phyloP scores from a whole-genome alignment of 1,140 invertebrate species.

The Drosophila bocki region DNA sequence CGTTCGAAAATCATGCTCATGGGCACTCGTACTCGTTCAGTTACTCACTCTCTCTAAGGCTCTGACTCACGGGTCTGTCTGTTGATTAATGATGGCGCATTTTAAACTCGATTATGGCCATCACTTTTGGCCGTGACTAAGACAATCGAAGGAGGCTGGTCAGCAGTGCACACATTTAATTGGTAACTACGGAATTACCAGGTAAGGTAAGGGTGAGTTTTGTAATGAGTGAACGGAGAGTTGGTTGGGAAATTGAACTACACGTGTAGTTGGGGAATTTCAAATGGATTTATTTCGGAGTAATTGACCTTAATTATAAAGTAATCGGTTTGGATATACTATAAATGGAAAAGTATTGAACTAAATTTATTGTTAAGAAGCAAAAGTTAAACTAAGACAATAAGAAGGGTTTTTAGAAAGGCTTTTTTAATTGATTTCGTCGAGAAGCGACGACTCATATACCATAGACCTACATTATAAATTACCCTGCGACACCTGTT shows the following conservation, averaged over 20 bases:
- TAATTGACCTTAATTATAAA: background rate
- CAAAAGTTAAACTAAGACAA: background rate
- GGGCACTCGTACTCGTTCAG: slow-evolving; percentile 30
- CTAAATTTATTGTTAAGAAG: background rate
- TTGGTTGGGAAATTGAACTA: slow-evolving; percentile 13
- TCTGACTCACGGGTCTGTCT: slow-evolving; percentile 23
- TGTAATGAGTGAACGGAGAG: slow-evolving; percentile 22
- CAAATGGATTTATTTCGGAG: too few species aligned
- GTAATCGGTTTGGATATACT: background rate
- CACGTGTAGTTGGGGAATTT: background rate
- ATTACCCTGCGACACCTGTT: background rate
- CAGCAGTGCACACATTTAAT: slow-evolving; percentile 29
- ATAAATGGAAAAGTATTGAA: too few species aligned
- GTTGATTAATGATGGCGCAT: slow-evolving; percentile 72
- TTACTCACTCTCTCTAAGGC: slow-evolving; percentile 24
- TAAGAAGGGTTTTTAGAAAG: background rate
- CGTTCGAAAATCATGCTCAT: slow-evolving; percentile 37
- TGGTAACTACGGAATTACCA: slow-evolving; percentile 21
- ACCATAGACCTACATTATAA: too few species aligned
- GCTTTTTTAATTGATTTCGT: background rate
- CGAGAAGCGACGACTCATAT: too few species aligned
- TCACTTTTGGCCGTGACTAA: slow-evolving; percentile 43
- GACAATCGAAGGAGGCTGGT: slow-evolving; percentile 33
- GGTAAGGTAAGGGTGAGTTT: slow-evolving; percentile 8
- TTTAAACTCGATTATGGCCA: slow-evolving; percentile 76